Percentiles rank a stretch among this genome's conserved stretches.
Conservation (phyloP, 2,797 vertebrate genomes). For the Poecile montanus region DNA sequence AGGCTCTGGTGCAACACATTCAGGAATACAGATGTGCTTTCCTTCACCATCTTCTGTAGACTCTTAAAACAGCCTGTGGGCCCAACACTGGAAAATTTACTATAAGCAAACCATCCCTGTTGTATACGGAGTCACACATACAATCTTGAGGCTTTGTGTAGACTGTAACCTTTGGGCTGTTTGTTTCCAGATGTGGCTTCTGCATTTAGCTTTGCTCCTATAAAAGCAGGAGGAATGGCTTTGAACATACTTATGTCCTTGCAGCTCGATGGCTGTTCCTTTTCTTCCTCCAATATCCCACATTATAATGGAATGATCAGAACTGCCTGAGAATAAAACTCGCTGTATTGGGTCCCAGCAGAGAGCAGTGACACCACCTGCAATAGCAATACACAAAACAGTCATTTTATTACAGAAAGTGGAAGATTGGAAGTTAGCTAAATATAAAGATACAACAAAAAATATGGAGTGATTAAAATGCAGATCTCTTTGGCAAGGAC, state of each 20-base stretch:
- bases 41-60: neutral
- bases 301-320: constrained; percentile 98
- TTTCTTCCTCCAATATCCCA: constrained; percentile 99
- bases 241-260: constrained; percentile 92
- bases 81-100: neutral
- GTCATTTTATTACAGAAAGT: neutral
- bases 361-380: constrained; percentile 93
- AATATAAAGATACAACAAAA: neutral
- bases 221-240: constrained; percentile 3
- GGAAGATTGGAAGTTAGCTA: neutral
- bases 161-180: neutral
- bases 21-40: neutral
- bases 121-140: neutral
- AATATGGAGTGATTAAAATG: neutral
- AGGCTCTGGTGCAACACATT: neutral
- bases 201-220: constrained; percentile 19
- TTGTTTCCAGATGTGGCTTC: constrained; percentile 9
- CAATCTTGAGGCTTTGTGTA: neutral
- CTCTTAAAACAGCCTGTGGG: neutral
- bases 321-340: constrained; percentile 94
- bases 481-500: neutral
- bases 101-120: neutral
- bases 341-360: constrained; percentile 95
- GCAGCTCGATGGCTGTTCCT: constrained; percentile 96
- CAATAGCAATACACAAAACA: neutral